Evolutionary conservation across 2,888 invertebrate genomes (phyloP).

Genomic region (Willowsia nigromaculata): DNA sequence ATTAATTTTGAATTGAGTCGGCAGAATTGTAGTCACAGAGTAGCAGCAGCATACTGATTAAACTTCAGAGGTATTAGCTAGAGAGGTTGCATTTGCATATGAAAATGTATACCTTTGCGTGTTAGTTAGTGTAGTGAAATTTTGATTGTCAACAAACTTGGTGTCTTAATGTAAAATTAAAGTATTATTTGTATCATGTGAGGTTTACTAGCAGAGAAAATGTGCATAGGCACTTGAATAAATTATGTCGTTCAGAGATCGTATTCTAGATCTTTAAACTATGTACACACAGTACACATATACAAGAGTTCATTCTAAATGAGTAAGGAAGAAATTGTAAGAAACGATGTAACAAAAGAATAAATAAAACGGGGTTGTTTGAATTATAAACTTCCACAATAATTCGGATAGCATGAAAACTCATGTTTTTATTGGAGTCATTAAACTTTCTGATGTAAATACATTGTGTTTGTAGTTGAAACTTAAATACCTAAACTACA

Average conservation of each 20-base stretch:
- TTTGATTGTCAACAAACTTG: conserved; percentile 23
- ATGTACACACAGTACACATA: no score
- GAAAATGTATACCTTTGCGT: neutral
- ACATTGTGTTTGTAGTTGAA: no score
- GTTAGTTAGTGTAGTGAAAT: neutral
- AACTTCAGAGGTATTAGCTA: neutral
- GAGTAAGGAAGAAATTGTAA: no score
- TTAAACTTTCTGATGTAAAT: no score
- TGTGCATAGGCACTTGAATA: neutral
- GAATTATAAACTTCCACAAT: no score
- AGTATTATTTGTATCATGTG: conserved; percentile 13
- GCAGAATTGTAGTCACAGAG: conserved; percentile 23
- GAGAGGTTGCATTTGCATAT: neutral
- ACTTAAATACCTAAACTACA: no score
- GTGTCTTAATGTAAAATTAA: conserved; percentile 21
- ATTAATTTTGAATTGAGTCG: neutral
- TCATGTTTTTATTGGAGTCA: no score
- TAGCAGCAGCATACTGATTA: neutral
- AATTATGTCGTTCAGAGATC: neutral
- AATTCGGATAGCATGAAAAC: no score
- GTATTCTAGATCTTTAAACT: no score
- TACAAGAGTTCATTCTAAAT: no score
- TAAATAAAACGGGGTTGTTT: no score
- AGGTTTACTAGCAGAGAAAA: neutral
- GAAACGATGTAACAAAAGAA: no score